A percentile compares a stretch with the other conserved stretches of the same genome.
Conservation (phyloP, 2,888 invertebrate species). For the Leuctra nigra region DNA sequence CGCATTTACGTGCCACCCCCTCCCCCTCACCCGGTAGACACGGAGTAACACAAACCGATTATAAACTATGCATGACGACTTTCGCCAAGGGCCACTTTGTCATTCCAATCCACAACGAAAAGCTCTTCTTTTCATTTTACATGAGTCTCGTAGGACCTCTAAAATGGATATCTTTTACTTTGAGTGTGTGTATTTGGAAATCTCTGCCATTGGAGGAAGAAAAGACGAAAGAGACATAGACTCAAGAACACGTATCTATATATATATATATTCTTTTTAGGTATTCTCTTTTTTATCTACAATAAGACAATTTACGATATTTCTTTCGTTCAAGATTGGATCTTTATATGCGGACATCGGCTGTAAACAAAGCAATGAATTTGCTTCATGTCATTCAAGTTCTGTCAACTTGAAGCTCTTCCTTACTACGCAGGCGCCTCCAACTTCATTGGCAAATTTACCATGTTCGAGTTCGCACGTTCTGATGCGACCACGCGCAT, state of each 20-base stretch:
- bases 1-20: background rate
- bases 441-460: too few relatives aligned
- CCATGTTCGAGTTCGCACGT: too few relatives aligned
- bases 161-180: conserved; percentile 18
- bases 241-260: conserved; percentile 15
- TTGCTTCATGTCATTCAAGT: too few relatives aligned
- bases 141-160: conserved; percentile 8
- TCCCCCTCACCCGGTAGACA: too few relatives aligned
- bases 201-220: conserved; percentile 7
- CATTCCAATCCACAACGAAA: conserved; percentile 10
- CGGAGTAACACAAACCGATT: conserved; percentile 12
- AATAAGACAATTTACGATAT: background rate
- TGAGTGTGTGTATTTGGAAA: conserved; percentile 18
- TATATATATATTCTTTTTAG: too few relatives aligned
- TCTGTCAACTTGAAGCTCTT: too few relatives aligned
- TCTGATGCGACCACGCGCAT: too few relatives aligned
- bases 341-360: too few relatives aligned
- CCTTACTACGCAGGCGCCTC: too few relatives aligned
- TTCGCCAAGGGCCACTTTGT: conserved; percentile 9
- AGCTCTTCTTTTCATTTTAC: conserved; percentile 18
- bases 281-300: conserved; percentile 7
- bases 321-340: background rate
- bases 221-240: conserved; percentile 5
- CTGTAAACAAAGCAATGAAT: too few relatives aligned
- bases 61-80: conserved; percentile 18